Conservation (phyloP, 2,888 invertebrate genomes). For the Synanthedon vespiformis region DNA sequence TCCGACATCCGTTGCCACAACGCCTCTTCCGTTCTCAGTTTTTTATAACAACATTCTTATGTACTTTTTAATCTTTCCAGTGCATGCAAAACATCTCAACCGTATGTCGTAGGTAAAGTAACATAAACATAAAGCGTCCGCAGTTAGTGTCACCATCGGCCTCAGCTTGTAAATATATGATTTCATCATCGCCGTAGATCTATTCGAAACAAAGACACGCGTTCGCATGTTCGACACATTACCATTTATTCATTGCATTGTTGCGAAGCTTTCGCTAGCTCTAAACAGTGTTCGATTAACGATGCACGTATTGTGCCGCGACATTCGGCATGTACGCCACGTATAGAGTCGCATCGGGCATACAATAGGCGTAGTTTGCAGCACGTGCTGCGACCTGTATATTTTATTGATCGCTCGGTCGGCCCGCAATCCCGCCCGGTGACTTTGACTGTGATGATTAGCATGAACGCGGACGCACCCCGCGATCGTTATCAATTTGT, state of each 20-base stretch:
- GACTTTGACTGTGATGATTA: constrained; percentile 52
- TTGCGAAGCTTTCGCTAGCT: constrained; percentile 43
- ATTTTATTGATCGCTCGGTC: constrained; percentile 33
- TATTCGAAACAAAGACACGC: constrained; percentile 45
- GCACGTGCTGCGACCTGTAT: constrained; percentile 55
- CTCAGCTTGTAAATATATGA: constrained; percentile 47
- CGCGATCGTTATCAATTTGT: constrained; percentile 60
- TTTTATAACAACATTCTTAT: constrained; percentile 17
- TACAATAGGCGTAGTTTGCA: constrained; percentile 54
- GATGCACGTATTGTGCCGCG: constrained; percentile 57
- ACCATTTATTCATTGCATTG: constrained; percentile 39
- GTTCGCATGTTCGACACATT: constrained; percentile 41
- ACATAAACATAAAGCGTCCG: constrained; percentile 1
- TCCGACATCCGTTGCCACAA: constrained; percentile 24
- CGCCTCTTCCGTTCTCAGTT: constrained; percentile 35
- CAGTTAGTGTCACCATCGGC: constrained; percentile 33
- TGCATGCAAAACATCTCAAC: background rate
- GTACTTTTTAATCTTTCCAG: background rate
- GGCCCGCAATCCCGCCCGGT: constrained; percentile 37
- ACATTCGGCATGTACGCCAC: constrained; percentile 58
- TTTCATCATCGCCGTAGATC: constrained; percentile 45
- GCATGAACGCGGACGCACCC: constrained; percentile 39
- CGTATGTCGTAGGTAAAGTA: background rate
- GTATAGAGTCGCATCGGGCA: constrained; percentile 48
- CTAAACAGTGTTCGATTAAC: constrained; percentile 50